Evolutionary conservation across 2,113 vertebrate genomes (phyloP), one percentile per base, ranked within the genome.

Genomic region (Sapayoa aenigma): DNA sequence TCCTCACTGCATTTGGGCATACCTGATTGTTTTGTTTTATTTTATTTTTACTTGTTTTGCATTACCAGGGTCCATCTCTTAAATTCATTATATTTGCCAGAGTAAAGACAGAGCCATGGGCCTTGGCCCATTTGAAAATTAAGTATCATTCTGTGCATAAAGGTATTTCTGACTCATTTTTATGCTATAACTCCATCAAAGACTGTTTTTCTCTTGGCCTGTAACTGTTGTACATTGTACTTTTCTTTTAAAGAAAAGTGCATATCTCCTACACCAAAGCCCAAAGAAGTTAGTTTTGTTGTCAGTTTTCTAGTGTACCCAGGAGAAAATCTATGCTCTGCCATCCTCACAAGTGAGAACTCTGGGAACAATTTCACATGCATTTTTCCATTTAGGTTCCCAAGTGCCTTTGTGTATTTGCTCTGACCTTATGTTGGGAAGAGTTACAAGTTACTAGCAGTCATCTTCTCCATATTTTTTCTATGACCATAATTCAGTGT

Each of bases 341-440:
- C 78, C 78, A 85, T 87, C 82, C 87, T 81, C 0, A 0, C 42
- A 91, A 95, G 74, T 93, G 94, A 89, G 75, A 93, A 73, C 67
- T 77, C 49, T 44, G 90, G 72, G 89, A 92, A 74, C 78, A 91
- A 93, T 95, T 88, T 94, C 79, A 84, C 50, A 58, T 95, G 41
- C 56, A 44, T 91, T 92, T 97, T 94, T 95, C 90, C 88, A 73
- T 92, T 95, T 96, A 92, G 31, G 69, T 65, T 90, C 92, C 88
- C 84, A 88, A 87, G 76, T 82, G 86, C 90, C 83, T 78, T 58
- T 72, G 76, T 90, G 65, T 87, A 69, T 96, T 95, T 95, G 68
- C 62, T 94, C 78, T 93, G 96, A 94, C 93, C 84, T 94, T 94
- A 77, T 49, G 55, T 90, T 94, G 56, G 46, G 72, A 97, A 77